A percentile compares a stretch with the other conserved stretches of the same genome.
phyloP scores from a whole-genome alignment of 2,797 vertebrate genomes.

The Platalea minor region DNA sequence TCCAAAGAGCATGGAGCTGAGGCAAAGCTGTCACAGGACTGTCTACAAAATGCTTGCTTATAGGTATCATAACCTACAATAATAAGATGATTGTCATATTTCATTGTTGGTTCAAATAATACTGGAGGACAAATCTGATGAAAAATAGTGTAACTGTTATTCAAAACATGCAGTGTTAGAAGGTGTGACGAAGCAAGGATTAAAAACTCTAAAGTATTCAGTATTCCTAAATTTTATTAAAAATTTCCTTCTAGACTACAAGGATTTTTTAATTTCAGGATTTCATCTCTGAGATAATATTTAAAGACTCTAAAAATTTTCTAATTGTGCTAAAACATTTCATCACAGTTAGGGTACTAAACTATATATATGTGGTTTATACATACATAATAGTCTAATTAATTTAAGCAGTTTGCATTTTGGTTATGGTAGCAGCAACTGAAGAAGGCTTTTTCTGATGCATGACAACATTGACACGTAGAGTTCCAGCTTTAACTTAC shows the following conservation, averaged over 20 bases:
- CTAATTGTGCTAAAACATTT: background rate
- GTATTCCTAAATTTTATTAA: background rate
- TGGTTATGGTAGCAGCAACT: background rate
- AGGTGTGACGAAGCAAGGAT: background rate
- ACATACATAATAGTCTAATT: background rate
- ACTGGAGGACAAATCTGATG: background rate
- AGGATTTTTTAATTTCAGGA: background rate
- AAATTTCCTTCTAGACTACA: background rate
- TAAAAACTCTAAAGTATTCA: background rate
- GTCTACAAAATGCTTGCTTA: background rate
- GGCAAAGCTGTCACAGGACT: background rate
- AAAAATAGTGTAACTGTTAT: background rate
- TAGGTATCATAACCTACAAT: background rate
- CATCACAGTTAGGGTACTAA: background rate
- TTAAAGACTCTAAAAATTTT: background rate
- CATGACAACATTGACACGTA: background rate
- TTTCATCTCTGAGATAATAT: background rate
- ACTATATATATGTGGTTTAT: background rate
- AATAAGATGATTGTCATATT: background rate
- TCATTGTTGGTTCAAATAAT: background rate
- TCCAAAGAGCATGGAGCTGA: background rate
- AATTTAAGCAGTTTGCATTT: background rate
- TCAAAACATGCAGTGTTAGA: background rate
- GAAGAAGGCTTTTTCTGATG: background rate
- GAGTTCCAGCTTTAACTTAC: background rate